Evolutionary conservation across 2,113 vertebrate species (phyloP).

Genomic region (human (Homo sapiens)): GRCh38 chr3:13249501-13250000

Average conservation of each 20-base stretch:
- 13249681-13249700: not conserved
- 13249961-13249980: not conserved
- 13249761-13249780: not conserved
- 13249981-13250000: rapidly evolving
- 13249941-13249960: not conserved
- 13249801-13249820: not conserved
- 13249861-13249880: not conserved
- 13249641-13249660: not conserved
- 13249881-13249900: not conserved
- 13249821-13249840: not conserved
- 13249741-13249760: rapidly evolving
- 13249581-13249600: not conserved
- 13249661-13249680: not conserved
- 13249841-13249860: not conserved
- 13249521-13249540: not conserved
- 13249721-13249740: not conserved
- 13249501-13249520: not conserved
- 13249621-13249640: not conserved
- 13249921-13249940: not conserved
- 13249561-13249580: no score
- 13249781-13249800: not conserved
- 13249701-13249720: not conserved
- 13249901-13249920: not conserved
- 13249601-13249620: not conserved
- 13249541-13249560: not conserved